phyloP scores from a whole-genome alignment of 1,140 invertebrate species.

The Gonatopus flavifemur region DNA sequence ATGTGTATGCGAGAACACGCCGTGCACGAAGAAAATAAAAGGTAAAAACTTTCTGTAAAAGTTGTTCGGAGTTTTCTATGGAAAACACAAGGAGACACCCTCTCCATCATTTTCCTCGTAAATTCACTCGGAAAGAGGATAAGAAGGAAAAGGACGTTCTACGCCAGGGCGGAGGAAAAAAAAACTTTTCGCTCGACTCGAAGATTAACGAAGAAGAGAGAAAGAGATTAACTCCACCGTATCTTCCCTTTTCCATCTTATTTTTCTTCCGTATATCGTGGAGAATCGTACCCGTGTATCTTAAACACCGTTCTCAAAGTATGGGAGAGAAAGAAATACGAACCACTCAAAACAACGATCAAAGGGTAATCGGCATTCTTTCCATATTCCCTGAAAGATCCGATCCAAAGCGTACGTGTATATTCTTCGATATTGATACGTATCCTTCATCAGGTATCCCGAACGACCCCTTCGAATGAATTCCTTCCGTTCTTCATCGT shows the following conservation, averaged over 20 bases:
- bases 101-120: conserved; percentile 39
- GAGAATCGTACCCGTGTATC: too few relatives aligned
- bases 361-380: conserved; percentile 25
- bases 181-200: conserved; percentile 33
- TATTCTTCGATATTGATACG: too few relatives aligned
- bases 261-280: neutral
- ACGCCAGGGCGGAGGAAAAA: conserved; percentile 14
- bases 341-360: too few relatives aligned
- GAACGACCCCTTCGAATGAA: too few relatives aligned
- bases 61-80: conserved; percentile 10
- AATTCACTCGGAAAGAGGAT: conserved; percentile 22
- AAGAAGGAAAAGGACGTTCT: conserved; percentile 13
- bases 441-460: too few relatives aligned
- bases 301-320: too few relatives aligned
- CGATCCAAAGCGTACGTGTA: too few relatives aligned
- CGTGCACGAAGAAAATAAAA: too few relatives aligned
- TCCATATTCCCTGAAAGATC: too few relatives aligned
- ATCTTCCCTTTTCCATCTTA: conserved; percentile 12
- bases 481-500: too few relatives aligned
- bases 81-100: conserved; percentile 24
- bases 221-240: conserved; percentile 36
- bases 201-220: conserved; percentile 46
- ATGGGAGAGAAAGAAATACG: too few relatives aligned
- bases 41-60: conserved; percentile 4
- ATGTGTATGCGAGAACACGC: too few relatives aligned